These are phyloP conservation scores for Drosophila persimilis DNA, from an alignment of 1,140 invertebrate species.

Conservation along the genomic window DNA sequence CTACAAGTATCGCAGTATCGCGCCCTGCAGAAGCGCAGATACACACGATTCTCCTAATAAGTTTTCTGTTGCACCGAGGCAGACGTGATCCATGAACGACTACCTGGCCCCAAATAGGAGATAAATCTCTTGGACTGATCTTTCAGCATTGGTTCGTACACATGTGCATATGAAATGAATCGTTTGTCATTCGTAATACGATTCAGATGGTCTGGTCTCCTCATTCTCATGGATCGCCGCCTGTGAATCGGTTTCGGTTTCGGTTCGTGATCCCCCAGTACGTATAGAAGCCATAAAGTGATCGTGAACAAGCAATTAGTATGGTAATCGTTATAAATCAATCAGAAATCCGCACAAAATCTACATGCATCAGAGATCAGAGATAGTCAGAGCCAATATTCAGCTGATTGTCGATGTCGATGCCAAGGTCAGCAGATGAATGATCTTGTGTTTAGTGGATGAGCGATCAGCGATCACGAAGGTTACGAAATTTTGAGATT, in stretches of 20 bases:
- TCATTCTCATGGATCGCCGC: too few relatives aligned
- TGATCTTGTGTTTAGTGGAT: not conserved
- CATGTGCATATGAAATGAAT: conserved; percentile 38
- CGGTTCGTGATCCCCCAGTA: not conserved
- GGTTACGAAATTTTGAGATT: not conserved
- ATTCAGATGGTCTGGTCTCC: conserved; percentile 12
- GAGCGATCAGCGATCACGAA: not conserved
- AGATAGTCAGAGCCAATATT: not conserved
- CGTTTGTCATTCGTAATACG: conserved; percentile 51
- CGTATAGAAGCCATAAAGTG: not conserved
- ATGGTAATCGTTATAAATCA: conserved; percentile 27
- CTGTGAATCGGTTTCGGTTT: conserved; percentile 15
- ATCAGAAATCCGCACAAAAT: conserved; percentile 24
- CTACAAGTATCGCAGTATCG: not conserved
- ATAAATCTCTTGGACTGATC: conserved; percentile 34
- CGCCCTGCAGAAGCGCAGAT: too few relatives aligned
- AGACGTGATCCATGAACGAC: conserved; percentile 29
- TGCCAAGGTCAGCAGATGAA: conserved; percentile 8
- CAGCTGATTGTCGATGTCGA: not conserved
- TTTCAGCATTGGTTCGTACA: conserved; percentile 21
- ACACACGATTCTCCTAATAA: conserved; percentile 30
- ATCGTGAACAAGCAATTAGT: conserved; percentile 44
- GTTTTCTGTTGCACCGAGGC: conserved; percentile 8
- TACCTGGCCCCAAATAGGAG: conserved; percentile 11
- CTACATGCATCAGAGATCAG: conserved; percentile 7